Base-by-base conservation (phyloP, 2,888 invertebrate genomes). In the Cephonodes hylas region DNA sequence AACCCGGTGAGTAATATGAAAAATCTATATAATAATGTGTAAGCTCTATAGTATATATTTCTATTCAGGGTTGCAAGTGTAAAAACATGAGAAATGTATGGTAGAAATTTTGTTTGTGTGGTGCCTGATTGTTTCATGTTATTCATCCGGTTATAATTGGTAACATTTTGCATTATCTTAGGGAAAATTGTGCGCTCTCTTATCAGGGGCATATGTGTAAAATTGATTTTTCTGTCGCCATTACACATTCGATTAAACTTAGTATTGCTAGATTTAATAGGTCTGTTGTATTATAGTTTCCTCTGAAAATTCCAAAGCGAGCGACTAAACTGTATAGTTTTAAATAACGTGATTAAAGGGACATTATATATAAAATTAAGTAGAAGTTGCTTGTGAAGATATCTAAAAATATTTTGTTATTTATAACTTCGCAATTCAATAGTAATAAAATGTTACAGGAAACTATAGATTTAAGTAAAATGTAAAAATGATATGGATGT, bases 31-130 rank as follows among this genome's bases (percentile, higher is more conserved):
- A 15, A 18, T 3, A 18, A 10, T 18, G 53, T 31, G n/a, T 13
- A 46, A n/a, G 46, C 23, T 46, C 23, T n/a, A 27, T 27, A 53
- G 13, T 53, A 3, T 27, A 53, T 53, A 27, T 27, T 53, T 27
- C 7, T 31, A 53, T 31, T 31, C 31, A 15, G 53, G 53, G 53
- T 10, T 27, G 31, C 31, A 31, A 53, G 31, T 31, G 53, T 2
- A 18, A 38, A 48, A 31, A 53, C 20, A 22, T 34, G 3, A 31
- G 7, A 3, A 18, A 20, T 20, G 15, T 38, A 66, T 72, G 65
- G 66, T 66, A 65, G 65, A 68, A n/a, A 63, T 66, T 74, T 69
- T 63, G 63, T 74, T 69, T 42, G 44, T 58, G 27, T 27, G 38
- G 42, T 42, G 58, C n/a, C 23, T 58, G 42, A 23, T 23, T 44